A percentile compares a stretch with the other conserved stretches of the same genome.
Evolutionary conservation across 1,140 invertebrate species (phyloP).

Genomic region (Melipona quadrifasciata): DNA sequence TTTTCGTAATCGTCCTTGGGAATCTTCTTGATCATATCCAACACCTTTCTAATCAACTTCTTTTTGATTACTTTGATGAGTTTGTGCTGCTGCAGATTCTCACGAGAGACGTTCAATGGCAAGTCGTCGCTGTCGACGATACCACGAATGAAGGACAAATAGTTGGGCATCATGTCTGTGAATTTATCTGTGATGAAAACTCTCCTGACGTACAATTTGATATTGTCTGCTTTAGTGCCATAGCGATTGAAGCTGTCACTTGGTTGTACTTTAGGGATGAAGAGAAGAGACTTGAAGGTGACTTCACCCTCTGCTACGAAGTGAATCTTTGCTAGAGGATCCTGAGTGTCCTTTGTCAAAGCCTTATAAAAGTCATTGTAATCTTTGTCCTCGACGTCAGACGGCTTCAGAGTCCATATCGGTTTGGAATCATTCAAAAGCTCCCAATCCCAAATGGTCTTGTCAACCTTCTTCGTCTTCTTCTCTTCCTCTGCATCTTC

Average conservation of each 20-base stretch:
- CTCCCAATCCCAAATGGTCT: slow-evolving; percentile 99
- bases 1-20: slow-evolving; percentile 94
- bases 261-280: slow-evolving; percentile 94
- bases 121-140: slow-evolving; percentile 99
- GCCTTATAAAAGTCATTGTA: slow-evolving; percentile 97
- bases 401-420: slow-evolving; percentile 97
- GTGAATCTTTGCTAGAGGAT: slow-evolving; percentile 94
- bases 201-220: slow-evolving; percentile 97
- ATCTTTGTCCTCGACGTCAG: slow-evolving; percentile 93
- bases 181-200: slow-evolving; percentile 99
- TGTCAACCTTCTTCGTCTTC: slow-evolving; percentile 93
- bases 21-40: slow-evolving; percentile 99
- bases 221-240: slow-evolving; percentile 96
- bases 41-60: slow-evolving; percentile 97
- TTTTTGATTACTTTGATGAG: slow-evolving; percentile 99
- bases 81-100: slow-evolving; percentile 99
- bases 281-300: slow-evolving; percentile 98
- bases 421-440: slow-evolving; percentile 98
- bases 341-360: slow-evolving; percentile 94
- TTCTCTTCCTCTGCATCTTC: slow-evolving; percentile 85
- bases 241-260: slow-evolving; percentile 97
- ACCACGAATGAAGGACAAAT: slow-evolving; percentile 96
- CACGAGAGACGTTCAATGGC: slow-evolving; percentile 98
- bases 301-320: slow-evolving; percentile 99
- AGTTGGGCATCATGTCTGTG: slow-evolving; percentile 99